Evolutionary conservation across 2,113 vertebrate genomes (phyloP), one percentile per base, ranked within the genome.

Genomic region (Ondatra zibethicus): DNA sequence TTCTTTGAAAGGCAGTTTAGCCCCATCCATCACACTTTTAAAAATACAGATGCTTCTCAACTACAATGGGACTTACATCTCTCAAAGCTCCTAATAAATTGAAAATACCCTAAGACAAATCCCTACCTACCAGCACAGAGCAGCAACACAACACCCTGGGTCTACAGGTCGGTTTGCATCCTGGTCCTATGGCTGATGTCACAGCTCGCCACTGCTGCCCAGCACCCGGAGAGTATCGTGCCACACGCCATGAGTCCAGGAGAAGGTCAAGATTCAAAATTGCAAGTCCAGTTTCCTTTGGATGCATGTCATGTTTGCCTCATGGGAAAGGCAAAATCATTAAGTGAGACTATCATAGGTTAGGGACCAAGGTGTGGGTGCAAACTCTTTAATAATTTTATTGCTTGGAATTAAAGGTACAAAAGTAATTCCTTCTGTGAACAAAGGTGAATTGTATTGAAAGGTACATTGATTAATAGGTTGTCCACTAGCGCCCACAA

Each of bases 391-490:
- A 88, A 52, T 72, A 78, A 95, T 87, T 76, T 61, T 39, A 82
- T 63, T 91, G 27, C 39, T 89, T 89, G 42, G 47, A 89, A 89
- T 89, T 89, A 81, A 77, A 86, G 36, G 12, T 21, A 27, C 50
- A 91, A 72, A 94, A 66, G 55, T 55, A 92, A 66, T 92, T 88
- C 61, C 27, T 70, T 52, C 76, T 66, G 21, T 90, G 73, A 55
- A 73, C 42, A 94, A 94, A 87, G 50, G 88, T 73, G 61, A 92
- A 82, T 77, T 73, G 31, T 80, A 45, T 42, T 85, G 77, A 95
- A 76, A 89, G 55, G 9, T 31, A 58, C 4, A n/a, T 1, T 36
- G 29, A 39, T 1, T 39, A 39, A 42, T 3, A 76, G 12, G 36
- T 88, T n/a, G 19, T 39, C 23, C 23, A 27, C 81, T 63, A n/a